phyloP scores from a whole-genome alignment of 2,797 vertebrate species.

The Pseudomugil tenellus region DNA sequence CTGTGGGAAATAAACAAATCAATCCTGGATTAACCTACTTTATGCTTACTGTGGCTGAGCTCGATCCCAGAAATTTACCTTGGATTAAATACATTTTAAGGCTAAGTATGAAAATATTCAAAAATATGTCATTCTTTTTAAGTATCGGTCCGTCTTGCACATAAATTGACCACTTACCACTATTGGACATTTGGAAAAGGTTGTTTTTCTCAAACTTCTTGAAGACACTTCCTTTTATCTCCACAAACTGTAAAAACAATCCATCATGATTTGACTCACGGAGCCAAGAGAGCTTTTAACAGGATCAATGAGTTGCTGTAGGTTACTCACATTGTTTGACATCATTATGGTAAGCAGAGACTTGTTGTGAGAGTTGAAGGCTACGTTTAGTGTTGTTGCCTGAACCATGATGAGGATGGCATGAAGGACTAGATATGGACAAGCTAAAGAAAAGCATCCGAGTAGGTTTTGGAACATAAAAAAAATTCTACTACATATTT shows the following conservation, averaged over 20 bases:
- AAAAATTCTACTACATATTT: background rate
- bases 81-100: slow-evolving; percentile 40
- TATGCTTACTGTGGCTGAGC: slow-evolving; percentile 31
- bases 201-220: slow-evolving; percentile 99
- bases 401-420: slow-evolving; percentile 98
- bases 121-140: background rate
- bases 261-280: background rate
- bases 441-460: slow-evolving; percentile 67
- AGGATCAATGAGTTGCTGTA: background rate
- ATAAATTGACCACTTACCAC: slow-evolving; percentile 82
- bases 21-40: slow-evolving; percentile 76
- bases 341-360: slow-evolving; percentile 99
- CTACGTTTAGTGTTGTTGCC: slow-evolving; percentile 96
- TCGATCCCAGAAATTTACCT: slow-evolving; percentile 56
- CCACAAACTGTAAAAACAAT: slow-evolving; percentile 89
- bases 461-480: background rate
- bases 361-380: slow-evolving; percentile 99
- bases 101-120: slow-evolving; percentile 18
- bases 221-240: slow-evolving; percentile 99
- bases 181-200: slow-evolving; percentile 98
- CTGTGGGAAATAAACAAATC: slow-evolving; percentile 79
- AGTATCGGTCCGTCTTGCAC: background rate
- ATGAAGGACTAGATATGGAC: slow-evolving; percentile 88
- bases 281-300: slow-evolving; percentile 33
- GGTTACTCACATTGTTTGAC: slow-evolving; percentile 95